Evolutionary conservation across 2,113 vertebrate species (phyloP).

Genomic region (Saccopteryx bilineata): DNA sequence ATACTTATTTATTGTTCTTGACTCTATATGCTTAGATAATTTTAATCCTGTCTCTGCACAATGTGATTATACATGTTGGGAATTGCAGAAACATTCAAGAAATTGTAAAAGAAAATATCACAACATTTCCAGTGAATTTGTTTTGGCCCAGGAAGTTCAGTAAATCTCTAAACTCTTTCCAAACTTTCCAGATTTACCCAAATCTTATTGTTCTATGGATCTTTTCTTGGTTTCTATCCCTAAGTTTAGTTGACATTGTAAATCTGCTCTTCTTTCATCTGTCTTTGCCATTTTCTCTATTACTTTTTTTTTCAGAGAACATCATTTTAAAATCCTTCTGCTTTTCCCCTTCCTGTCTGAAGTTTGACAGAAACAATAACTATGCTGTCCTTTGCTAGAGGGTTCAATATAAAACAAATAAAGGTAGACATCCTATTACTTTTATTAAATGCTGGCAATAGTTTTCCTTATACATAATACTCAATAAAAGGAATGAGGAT

Average conservation of each 20-base stretch:
- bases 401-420: slow-evolving; percentile 80
- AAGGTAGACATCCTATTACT: slow-evolving; percentile 74
- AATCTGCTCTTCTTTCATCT: slow-evolving; percentile 60
- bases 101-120: slow-evolving; percentile 33
- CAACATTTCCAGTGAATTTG: neutral
- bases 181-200: slow-evolving; percentile 52
- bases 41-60: slow-evolving; percentile 36
- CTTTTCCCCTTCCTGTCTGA: neutral
- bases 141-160: slow-evolving; percentile 43
- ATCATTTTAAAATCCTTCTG: slow-evolving; percentile 35
- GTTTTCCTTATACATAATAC: slow-evolving; percentile 65
- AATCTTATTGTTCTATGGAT: neutral
- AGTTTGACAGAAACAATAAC: slow-evolving; percentile 71
- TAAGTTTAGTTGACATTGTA: slow-evolving; percentile 43
- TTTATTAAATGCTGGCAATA: slow-evolving; percentile 67
- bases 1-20: slow-evolving; percentile 10
- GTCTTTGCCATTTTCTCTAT: slow-evolving; percentile 55
- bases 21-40: neutral
- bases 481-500: slow-evolving; percentile 60
- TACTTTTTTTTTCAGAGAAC: slow-evolving; percentile 64
- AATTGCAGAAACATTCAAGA: neutral
- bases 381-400: slow-evolving; percentile 72
- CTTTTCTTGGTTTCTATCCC: slow-evolving; percentile 61
- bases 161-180: slow-evolving; percentile 55
- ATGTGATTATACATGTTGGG: slow-evolving; percentile 31